Evolutionary conservation across 2,888 invertebrate species (phyloP), one percentile per base, ranked within the genome.

Genomic region (Silvanus unidentatus): DNA sequence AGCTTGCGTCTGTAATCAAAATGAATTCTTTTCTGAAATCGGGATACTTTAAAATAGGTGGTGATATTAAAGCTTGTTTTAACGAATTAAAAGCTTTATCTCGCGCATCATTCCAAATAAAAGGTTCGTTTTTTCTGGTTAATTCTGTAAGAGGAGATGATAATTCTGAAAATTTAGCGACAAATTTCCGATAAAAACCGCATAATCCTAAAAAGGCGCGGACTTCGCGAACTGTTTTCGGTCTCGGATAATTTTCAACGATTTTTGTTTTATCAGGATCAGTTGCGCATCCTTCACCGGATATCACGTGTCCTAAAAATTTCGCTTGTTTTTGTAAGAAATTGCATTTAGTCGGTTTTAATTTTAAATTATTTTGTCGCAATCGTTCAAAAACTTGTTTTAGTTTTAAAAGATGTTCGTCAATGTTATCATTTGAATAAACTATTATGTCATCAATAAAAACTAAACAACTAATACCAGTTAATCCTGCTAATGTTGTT

Each of bases 391-490:
- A 37, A 4, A 43, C 14, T 9, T 37, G 15, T 15, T 16, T 13
- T 13, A 35, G 34, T 16, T 22, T 32, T 3, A 28, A n/a, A 2
- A 35, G 22, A 12, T 42, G 42, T 36, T 42, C 42, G 5, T 42
- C 42, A 16, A 27, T 27, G 14, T 42, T 15, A 12, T 42, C 6
- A 16, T 12, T 37, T 4, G 15, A 51, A 34, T 50, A 55, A 9
- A 57, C 43, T 27, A 58, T 50, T 1, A 58, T 50, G 36, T 57
- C 54, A 35, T 55, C 55, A 6, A 54, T 45, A 40, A 52, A 58
- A 5, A 53, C 35, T 35, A 55, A n/a, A 37, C 32, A 42, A 16
- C 13, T 5, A 29, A 11, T 27, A 14, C 27, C 27, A 8, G 36
- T 34, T 11, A 39, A 32, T 12, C 42, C 32, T n/a, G 39, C 13